Conservation (phyloP, 2,888 invertebrate species). For the Xanthostigma xanthostigma region DNA sequence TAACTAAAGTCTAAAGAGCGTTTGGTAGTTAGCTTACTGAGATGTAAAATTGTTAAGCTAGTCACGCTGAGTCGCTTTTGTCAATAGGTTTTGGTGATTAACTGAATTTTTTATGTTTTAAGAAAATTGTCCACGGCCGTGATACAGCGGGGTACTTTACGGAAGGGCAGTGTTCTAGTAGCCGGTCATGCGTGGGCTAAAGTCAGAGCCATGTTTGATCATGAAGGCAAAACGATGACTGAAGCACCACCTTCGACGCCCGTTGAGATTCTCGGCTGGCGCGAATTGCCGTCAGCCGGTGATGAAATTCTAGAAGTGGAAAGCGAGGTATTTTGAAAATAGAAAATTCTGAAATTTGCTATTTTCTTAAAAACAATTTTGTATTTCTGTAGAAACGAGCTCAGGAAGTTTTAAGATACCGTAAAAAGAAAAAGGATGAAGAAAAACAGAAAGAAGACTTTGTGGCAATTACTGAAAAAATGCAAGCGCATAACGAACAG, state of each 20-base stretch:
- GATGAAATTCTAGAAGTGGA: conserved; percentile 74
- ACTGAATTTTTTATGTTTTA: background rate
- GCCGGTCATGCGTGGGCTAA: conserved; percentile 77
- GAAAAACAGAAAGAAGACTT: conserved; percentile 48
- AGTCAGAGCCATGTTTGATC: conserved; percentile 66
- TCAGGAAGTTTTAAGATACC: conserved; percentile 46
- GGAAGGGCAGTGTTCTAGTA: conserved; percentile 61
- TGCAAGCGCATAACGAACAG: conserved; percentile 43
- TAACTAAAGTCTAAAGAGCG: no score
- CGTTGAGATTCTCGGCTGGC: conserved; percentile 84
- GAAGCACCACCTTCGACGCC: conserved; percentile 68
- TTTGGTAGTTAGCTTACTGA: no score
- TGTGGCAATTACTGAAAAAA: conserved; percentile 46
- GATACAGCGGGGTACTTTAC: conserved; percentile 72
- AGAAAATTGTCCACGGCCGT: conserved; percentile 73
- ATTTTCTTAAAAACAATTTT: background rate
- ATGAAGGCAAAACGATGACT: conserved; percentile 48
- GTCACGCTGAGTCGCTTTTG: no score
- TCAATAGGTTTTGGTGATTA: no score
- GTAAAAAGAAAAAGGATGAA: conserved; percentile 41
- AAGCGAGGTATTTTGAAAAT: conserved; percentile 39
- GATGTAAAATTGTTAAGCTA: no score
- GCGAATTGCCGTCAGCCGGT: conserved; percentile 75
- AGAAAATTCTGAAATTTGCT: background rate
- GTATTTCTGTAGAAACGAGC: conserved; percentile 41